These are phyloP conservation scores for Trachelus iudaicus DNA, from an alignment of 2,888 invertebrate genomes.

Conservation along the genomic window DNA sequence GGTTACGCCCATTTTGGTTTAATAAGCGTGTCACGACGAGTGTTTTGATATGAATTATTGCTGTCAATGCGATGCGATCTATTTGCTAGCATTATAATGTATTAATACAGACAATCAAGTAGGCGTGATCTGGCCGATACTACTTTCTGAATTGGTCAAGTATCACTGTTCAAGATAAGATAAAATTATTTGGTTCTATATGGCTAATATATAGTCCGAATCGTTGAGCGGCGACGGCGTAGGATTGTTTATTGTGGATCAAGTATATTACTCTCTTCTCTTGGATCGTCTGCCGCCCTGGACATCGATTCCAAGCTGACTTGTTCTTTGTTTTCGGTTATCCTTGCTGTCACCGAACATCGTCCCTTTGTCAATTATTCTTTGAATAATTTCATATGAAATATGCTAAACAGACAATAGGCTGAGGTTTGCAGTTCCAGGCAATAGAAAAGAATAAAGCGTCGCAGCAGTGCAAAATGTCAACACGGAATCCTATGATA, in stretches of 20 bases:
- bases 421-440: background rate
- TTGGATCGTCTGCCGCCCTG: background rate
- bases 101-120: background rate
- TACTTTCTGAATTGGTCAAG: background rate
- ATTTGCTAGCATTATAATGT: background rate
- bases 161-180: background rate
- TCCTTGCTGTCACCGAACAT: background rate
- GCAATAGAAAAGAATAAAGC: background rate
- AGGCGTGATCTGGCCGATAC: background rate
- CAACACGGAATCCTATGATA: background rate
- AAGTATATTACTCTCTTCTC: background rate
- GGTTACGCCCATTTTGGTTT: background rate
- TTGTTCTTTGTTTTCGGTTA: background rate
- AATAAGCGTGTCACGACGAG: background rate
- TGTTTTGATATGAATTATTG: background rate
- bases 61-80: background rate
- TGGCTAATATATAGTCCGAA: background rate
- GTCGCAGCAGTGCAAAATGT: background rate
- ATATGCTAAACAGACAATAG: background rate
- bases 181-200: background rate
- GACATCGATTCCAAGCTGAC: background rate
- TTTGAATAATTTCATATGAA: background rate
- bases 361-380: background rate
- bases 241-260: background rate
- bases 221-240: background rate